Conservation (phyloP, 2,113 vertebrate species). For the Melanerpes aurifrons region DNA sequence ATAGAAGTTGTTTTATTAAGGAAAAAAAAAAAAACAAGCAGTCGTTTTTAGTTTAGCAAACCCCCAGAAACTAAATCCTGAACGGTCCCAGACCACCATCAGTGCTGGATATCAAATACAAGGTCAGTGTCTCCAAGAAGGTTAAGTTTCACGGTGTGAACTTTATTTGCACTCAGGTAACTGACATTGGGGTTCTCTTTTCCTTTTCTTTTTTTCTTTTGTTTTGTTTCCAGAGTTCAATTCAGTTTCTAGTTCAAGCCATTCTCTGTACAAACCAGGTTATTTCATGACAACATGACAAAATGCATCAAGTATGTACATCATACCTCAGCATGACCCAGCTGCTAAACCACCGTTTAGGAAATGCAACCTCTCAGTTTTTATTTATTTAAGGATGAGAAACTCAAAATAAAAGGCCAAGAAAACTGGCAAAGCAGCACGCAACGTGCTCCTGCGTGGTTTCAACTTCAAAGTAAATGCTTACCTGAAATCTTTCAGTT, state of each 20-base stretch:
- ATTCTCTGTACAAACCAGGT: conserved; percentile 50
- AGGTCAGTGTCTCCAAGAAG: neutral
- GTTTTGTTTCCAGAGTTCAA: neutral
- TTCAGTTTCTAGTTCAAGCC: conserved; percentile 42
- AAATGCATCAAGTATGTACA: conserved; percentile 60
- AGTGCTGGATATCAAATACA: neutral
- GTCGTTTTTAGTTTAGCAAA: neutral
- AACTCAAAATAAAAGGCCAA: neutral
- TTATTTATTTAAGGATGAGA: conserved; percentile 6
- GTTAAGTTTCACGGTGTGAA: neutral
- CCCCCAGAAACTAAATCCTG: neutral
- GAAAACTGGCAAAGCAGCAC: neutral
- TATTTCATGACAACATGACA: conserved; percentile 39
- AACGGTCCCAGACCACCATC: neutral
- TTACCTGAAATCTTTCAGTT: conserved; percentile 86
- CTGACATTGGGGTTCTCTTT: neutral
- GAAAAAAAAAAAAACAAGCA: neutral
- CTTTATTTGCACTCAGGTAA: conserved; percentile 10
- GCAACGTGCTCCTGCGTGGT: neutral
- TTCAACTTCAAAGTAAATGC: conserved; percentile 51
- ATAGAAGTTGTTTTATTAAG: neutral
- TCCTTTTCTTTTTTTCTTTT: neutral
- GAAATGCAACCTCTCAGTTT: neutral
- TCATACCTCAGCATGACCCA: conserved; percentile 13
- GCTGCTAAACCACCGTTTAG: neutral